These are phyloP conservation scores for Helogale parvula DNA, from an alignment of 2,113 vertebrate species.

Conservation along the genomic window DNA sequence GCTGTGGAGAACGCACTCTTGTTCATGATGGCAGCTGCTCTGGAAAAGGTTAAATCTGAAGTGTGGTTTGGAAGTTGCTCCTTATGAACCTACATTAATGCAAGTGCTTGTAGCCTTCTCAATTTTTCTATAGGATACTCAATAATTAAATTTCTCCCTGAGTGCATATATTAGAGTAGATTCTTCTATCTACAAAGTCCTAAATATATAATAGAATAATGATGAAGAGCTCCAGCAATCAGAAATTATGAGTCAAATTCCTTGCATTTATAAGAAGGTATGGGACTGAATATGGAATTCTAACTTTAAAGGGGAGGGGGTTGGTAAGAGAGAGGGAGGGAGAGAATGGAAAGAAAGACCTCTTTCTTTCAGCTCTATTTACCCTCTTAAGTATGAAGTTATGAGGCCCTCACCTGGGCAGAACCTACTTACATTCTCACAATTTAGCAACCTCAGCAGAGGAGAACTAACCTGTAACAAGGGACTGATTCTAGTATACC, in stretches of 20 bases:
- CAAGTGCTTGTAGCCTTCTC: not conserved
- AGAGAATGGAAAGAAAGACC: not conserved
- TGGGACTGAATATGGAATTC: not conserved
- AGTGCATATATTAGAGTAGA: not conserved
- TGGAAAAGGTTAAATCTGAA: not conserved
- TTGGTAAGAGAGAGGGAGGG: not conserved
- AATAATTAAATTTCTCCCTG: not conserved
- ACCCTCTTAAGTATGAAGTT: not conserved
- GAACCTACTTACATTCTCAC: not conserved
- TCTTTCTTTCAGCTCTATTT: not conserved
- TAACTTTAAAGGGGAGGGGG: not conserved
- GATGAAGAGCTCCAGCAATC: not conserved
- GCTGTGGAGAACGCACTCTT: not conserved
- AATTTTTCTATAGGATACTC: not conserved
- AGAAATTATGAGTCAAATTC: not conserved
- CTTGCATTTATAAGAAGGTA: not conserved
- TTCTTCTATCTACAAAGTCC: not conserved
- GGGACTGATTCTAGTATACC: not conserved
- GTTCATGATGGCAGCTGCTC: not conserved
- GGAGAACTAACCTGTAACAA: not conserved
- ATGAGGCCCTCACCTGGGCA: not conserved
- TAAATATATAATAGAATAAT: not conserved
- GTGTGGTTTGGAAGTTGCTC: not conserved
- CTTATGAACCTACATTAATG: not conserved
- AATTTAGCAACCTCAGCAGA: not conserved